These are phyloP conservation scores for Bradynema listronoti DNA, from an alignment of 1,140 invertebrate genomes.

Conservation along the genomic window DNA sequence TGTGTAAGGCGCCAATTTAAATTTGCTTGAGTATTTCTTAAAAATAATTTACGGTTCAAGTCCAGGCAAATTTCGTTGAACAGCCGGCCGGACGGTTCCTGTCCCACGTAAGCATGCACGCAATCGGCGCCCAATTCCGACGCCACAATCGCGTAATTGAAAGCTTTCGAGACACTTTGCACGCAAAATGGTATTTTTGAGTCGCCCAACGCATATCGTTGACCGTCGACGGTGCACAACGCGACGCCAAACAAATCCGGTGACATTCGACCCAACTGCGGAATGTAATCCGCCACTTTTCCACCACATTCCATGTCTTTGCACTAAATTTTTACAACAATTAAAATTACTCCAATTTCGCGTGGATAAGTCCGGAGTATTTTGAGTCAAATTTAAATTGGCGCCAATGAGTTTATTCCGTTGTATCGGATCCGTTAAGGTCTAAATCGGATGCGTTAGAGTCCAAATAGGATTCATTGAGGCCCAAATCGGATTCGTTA, in stretches of 20 bases:
- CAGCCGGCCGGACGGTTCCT: conserved; percentile 87
- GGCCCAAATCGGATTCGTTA: too few relatives aligned
- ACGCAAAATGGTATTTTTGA: conserved; percentile 49
- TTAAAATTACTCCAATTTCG: too few relatives aligned
- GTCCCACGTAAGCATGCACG: conserved; percentile 73
- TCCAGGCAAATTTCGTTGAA: conserved; percentile 94
- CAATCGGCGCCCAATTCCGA: conserved; percentile 41
- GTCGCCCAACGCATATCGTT: conserved; percentile 52
- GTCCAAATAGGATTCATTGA: too few relatives aligned
- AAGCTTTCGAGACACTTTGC: conserved; percentile 67
- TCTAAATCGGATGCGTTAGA: too few relatives aligned
- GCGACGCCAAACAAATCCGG: conserved; percentile 61
- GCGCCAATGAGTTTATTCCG: too few relatives aligned
- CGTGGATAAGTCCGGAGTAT: too few relatives aligned
- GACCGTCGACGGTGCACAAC: conserved; percentile 62
- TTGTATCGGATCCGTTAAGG: too few relatives aligned
- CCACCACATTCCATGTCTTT: conserved; percentile 63
- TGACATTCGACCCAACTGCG: conserved; percentile 52
- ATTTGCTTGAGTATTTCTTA: too few relatives aligned
- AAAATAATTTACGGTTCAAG: conserved; percentile 61
- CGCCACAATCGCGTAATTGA: conserved; percentile 81
- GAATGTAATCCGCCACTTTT: conserved; percentile 55
- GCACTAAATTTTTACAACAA: conserved; percentile 49
- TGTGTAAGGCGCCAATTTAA: too few relatives aligned
- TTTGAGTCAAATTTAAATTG: too few relatives aligned